Evolutionary conservation across 2,113 vertebrate genomes (phyloP).

Genomic region (Carollia perspicillata): DNA sequence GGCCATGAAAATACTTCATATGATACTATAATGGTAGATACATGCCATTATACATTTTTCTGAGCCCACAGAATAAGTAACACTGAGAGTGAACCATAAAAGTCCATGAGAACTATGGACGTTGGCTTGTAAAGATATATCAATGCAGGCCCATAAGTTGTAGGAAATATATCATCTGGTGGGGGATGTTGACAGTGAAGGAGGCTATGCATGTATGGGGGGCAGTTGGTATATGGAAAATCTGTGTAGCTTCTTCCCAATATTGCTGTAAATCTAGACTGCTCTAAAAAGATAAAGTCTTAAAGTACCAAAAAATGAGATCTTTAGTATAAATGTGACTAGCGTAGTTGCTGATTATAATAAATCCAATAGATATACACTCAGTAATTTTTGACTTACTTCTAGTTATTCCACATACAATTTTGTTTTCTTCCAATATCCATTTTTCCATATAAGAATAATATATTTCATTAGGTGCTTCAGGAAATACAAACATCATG

Average conservation of each 20-base stretch:
- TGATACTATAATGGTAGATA: background rate
- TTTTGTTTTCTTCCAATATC: background rate
- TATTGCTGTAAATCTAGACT: background rate
- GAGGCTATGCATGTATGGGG: fast-evolving
- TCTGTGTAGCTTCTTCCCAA: background rate
- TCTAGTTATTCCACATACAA: background rate
- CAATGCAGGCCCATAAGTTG: background rate
- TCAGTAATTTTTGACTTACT: background rate
- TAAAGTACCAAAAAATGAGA: background rate
- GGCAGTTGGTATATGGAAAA: background rate
- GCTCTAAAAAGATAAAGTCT: background rate
- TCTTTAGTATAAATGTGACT: background rate
- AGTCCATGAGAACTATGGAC: background rate
- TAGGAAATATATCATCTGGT: background rate
- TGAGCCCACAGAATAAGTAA: background rate
- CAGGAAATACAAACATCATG: background rate
- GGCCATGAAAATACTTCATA: background rate
- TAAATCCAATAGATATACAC: background rate
- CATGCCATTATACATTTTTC: background rate
- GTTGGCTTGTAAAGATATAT: background rate
- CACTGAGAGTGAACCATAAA: background rate
- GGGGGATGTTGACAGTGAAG: background rate
- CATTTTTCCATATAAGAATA: background rate
- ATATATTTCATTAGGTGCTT: background rate
- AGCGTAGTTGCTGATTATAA: background rate